These are phyloP conservation scores for Amphipyra berbera DNA, from an alignment of 2,888 invertebrate genomes.

Conservation along the genomic window DNA sequence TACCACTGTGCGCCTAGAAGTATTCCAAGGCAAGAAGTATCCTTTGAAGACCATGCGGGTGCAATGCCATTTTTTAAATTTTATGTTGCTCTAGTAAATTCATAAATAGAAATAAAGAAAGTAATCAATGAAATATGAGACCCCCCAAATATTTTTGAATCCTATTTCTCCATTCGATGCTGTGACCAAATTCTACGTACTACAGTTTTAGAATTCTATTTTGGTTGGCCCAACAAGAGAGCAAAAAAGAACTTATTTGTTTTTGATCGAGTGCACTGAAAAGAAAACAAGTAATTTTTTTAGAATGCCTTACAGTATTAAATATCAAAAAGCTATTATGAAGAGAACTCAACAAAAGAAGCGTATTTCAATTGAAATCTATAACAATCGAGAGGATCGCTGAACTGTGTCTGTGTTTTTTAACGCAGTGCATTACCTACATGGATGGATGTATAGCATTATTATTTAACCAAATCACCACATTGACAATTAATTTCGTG, in stretches of 20 bases:
- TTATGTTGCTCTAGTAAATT: background rate
- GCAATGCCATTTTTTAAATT: constrained; percentile 9
- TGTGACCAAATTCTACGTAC: constrained; percentile 8
- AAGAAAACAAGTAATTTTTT: background rate
- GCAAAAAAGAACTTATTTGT: constrained; percentile 10
- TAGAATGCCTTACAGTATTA: background rate
- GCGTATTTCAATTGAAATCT: constrained; percentile 28
- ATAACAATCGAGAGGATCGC: constrained; percentile 18
- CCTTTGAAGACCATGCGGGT: constrained; percentile 12
- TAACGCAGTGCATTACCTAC: background rate
- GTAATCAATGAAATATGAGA: background rate
- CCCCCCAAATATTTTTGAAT: background rate
- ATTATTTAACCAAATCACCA: too few relatives aligned
- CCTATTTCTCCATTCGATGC: constrained; percentile 14
- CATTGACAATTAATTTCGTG: too few relatives aligned
- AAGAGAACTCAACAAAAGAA: background rate
- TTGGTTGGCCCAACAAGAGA: constrained; percentile 23
- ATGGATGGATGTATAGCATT: background rate
- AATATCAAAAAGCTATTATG: too few relatives aligned
- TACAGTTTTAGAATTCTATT: constrained; percentile 52
- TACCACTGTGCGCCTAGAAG: constrained; percentile 14
- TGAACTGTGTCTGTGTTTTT: constrained; percentile 14
- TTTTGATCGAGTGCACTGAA: constrained; percentile 12
- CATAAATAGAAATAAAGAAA: too few relatives aligned
- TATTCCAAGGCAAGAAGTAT: constrained; percentile 18